phyloP scores from a whole-genome alignment of 2,797 vertebrate genomes.

The Megaceryle alcyon region DNA sequence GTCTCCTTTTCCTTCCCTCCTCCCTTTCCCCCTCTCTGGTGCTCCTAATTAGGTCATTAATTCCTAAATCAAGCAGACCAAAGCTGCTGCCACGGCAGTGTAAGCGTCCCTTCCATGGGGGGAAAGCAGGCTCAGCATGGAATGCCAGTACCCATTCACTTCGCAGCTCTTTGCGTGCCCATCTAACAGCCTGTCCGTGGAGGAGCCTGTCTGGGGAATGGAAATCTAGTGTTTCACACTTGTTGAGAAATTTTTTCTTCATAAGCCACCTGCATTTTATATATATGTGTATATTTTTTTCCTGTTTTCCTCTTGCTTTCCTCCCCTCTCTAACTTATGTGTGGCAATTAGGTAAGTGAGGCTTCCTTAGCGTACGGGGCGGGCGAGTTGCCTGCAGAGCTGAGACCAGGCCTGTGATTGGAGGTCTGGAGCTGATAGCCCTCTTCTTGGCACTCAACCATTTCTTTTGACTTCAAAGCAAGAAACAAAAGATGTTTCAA shows the following conservation, averaged over 20 bases:
- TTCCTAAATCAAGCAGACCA: slow-evolving; percentile 37
- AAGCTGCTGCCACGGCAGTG: neutral
- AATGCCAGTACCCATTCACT: neutral
- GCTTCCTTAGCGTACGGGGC: neutral
- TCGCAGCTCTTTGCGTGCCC: neutral
- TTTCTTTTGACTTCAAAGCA: slow-evolving; percentile 71
- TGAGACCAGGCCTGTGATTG: slow-evolving; percentile 2
- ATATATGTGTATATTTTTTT: neutral
- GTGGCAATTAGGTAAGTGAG: slow-evolving; percentile 25
- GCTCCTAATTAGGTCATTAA: slow-evolving; percentile 37
- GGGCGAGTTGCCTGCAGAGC: neutral
- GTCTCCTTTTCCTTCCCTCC: neutral
- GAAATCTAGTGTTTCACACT: neutral
- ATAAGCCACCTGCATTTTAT: neutral
- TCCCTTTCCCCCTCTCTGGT: neutral
- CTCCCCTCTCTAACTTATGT: neutral
- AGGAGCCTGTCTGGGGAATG: neutral
- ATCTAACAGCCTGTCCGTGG: fast-evolving
- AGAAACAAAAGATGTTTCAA: slow-evolving; percentile 78
- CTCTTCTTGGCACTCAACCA: slow-evolving; percentile 44
- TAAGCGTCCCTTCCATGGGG: neutral
- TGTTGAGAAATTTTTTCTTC: neutral
- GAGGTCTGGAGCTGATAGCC: slow-evolving; percentile 38
- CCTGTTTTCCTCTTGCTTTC: neutral
- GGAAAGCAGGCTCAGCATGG: neutral